These are phyloP conservation scores for Drosophila subquinaria DNA, from an alignment of 2,888 invertebrate genomes.

Conservation along the genomic window DNA sequence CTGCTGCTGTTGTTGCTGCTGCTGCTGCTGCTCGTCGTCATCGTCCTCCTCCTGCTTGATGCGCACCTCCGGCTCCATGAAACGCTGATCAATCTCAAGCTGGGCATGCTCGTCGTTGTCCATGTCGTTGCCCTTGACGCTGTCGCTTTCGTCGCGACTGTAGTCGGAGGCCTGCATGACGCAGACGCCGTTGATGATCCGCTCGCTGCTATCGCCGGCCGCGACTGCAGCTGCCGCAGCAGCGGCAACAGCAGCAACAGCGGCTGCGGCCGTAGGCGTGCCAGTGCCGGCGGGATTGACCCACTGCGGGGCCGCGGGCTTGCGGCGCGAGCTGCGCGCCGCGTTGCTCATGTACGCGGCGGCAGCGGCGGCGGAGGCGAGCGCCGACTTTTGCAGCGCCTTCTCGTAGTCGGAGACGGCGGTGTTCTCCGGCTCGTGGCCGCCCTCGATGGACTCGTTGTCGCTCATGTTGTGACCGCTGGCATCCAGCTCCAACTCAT, in stretches of 20 bases:
- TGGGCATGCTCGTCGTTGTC: conserved; percentile 72
- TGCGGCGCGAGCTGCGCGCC: conserved; percentile 89
- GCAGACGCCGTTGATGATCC: conserved; percentile 97
- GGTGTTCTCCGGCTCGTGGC: conserved; percentile 52
- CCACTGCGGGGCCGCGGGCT: conserved; percentile 99
- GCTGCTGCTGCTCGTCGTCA: conserved; percentile 61
- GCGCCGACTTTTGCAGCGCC: conserved; percentile 68
- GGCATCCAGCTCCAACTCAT: conserved; percentile 89
- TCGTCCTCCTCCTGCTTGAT: conserved; percentile 84
- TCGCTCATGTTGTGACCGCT: conserved; percentile 82
- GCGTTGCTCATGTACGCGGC: conserved; percentile 75
- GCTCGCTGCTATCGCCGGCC: conserved; percentile 89
- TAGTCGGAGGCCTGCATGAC: conserved; percentile 94
- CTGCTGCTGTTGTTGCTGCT: conserved; percentile 16
- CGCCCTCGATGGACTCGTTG: conserved; percentile 82
- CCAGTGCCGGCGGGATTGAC: conserved; percentile 90
- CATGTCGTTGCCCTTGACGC: conserved; percentile 83
- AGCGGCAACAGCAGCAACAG: conserved; percentile 22
- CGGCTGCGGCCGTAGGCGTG: conserved; percentile 43
- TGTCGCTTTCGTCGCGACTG: conserved; percentile 87
- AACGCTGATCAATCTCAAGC: conserved; percentile 81
- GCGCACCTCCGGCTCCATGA: conserved; percentile 84
- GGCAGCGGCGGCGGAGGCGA: conserved; percentile 67
- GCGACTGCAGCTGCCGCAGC: conserved; percentile 75
- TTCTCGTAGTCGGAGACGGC: conserved; percentile 84